phyloP scores from a whole-genome alignment of 2,113 vertebrate species.

The Cavia porcellus region DNA sequence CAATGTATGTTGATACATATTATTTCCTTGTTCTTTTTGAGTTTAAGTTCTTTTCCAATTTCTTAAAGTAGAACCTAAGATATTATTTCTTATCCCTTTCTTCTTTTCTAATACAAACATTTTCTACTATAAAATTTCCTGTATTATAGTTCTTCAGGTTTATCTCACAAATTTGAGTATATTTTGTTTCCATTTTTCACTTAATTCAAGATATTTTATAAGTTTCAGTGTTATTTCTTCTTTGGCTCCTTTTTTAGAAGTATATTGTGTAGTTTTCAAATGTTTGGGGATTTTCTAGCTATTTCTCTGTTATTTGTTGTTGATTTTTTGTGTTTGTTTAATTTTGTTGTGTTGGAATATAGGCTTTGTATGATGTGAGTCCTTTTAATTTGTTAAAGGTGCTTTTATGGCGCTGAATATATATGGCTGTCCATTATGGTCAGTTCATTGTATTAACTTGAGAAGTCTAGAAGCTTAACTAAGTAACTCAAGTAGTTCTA shows the following conservation, averaged over 20 bases:
- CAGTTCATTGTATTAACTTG: neutral
- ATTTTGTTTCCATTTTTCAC: neutral
- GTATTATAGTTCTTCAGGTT: neutral
- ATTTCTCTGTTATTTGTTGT: neutral
- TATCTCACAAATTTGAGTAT: neutral
- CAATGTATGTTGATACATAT: neutral
- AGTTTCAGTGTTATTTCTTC: neutral
- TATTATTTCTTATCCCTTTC: neutral
- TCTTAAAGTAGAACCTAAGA: neutral
- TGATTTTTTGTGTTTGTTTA: neutral
- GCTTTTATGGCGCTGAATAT: neutral
- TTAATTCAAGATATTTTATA: neutral
- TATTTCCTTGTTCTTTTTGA: neutral
- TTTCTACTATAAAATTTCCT: neutral
- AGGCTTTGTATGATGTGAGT: neutral
- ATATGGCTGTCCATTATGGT: neutral
- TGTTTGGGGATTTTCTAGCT: neutral
- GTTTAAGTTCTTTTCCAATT: neutral
- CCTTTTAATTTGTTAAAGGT: neutral
- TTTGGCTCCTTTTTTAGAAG: neutral
- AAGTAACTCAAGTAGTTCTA: neutral
- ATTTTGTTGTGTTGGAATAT: neutral
- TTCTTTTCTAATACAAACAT: neutral
- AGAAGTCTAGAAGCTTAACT: neutral
- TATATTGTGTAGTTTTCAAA: neutral